Evolutionary conservation across 2,797 vertebrate genomes (phyloP), one percentile per base, ranked within the genome.

Genomic region (Vultur gryphus): DNA sequence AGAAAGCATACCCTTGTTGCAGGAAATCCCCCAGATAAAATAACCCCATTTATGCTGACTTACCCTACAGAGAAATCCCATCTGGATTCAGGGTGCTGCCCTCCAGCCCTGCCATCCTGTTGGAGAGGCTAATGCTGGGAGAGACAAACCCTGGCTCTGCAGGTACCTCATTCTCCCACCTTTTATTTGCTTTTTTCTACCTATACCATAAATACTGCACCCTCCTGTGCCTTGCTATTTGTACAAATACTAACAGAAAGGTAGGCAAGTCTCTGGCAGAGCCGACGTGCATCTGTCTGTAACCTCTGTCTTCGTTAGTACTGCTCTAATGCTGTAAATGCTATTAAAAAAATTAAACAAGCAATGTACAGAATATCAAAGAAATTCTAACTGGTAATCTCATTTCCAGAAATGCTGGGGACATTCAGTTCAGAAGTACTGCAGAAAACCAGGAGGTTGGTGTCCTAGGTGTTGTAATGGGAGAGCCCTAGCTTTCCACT

Each of bases 281-380:
- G 44, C 21, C 0, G 0, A 33, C 0, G 2, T 39, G 33, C 24
- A 6, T 39, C 17, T 70, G 4, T 52, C 44, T 76, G 13, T 82
- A 84, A 62, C 8, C n/a, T 61, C 41, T 48, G 5, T 65, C 54
- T 52, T 39, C 0, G 0, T 57, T 62, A 48, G 29, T 57, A 29
- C n/a, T 17, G 16, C 37, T 35, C 62, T 55, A 54, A 44, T 39
- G 24, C 46, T 70, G 16, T 64, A 49, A 83, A 23, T 2, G 6
- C 55, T 64, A 25, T 28, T 58, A 17, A 64, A 64, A 57, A 23
- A 13, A n/a, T 19, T 20, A 62, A 78, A 25, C 25, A 69, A 58
- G 13, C 43, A 43, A 25, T 25, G 13, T 37, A 11, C 39, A 29
- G 78, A n/a, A 9, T n/a, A 73, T 16, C 16, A 58, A 46, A 73